These are phyloP conservation scores for Littorina saxatilis DNA, from an alignment of 1,140 invertebrate genomes.

Conservation along the genomic window DNA sequence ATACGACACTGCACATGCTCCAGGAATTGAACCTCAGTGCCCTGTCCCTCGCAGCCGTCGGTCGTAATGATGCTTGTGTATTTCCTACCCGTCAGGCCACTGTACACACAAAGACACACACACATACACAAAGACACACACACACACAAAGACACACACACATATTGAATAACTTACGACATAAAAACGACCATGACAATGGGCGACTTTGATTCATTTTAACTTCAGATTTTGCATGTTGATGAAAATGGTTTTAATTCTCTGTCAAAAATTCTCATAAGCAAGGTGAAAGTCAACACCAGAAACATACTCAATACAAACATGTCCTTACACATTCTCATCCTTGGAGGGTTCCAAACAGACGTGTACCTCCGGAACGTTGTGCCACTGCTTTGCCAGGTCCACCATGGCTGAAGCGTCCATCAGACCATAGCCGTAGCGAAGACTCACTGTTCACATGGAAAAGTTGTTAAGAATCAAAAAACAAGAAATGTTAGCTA, in stretches of 20 bases:
- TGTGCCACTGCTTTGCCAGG: conserved; percentile 88
- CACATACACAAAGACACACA: neutral
- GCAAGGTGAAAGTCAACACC: too few relatives aligned
- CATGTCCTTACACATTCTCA: conserved; percentile 40
- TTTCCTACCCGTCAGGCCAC: conserved; percentile 35
- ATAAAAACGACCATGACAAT: too few relatives aligned
- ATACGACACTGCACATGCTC: conserved; percentile 89
- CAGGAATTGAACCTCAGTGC: conserved; percentile 84
- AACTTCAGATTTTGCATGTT: too few relatives aligned
- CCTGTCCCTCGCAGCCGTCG: conserved; percentile 71
- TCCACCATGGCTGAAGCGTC: conserved; percentile 96
- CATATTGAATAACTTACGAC: too few relatives aligned
- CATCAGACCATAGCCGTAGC: conserved; percentile 93
- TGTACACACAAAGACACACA: neutral
- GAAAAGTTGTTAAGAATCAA: neutral
- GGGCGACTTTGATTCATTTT: too few relatives aligned
- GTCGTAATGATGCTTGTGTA: conserved; percentile 72
- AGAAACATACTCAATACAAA: neutral
- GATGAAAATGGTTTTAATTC: too few relatives aligned
- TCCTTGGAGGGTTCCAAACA: conserved; percentile 45
- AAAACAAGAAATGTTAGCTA: too few relatives aligned
- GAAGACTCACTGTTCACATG: conserved; percentile 59
- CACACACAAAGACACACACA: neutral
- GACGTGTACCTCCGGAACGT: conserved; percentile 87
- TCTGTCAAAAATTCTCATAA: too few relatives aligned